Evolutionary conservation across 53 echinoderm and acorn worm species (phyloP), one percentile per base, ranked within the genome.

Genomic region (Paelopatides confundens): DNA sequence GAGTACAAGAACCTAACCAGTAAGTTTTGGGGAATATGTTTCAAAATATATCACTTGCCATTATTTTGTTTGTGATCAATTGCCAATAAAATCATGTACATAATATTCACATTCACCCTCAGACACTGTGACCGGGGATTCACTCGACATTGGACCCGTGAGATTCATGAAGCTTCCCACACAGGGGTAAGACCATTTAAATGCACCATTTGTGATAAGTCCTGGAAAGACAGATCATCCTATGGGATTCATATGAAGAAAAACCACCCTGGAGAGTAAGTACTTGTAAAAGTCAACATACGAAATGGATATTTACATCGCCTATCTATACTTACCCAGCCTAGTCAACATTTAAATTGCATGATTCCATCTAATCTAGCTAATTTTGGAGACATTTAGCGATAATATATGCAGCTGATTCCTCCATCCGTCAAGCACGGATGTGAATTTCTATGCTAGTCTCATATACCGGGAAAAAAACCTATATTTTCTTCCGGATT

Each of bases 211-310:
- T 83, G 84, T 63, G 47, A 83, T 43, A 63, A 65, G 27, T 38
- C 63, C 13, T 83, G 84, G 84, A 83, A 83, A 28, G 84, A 83
- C 47, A 62, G 84, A n/a, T 35, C 63, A 0, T 40, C 84, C 34
- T 83, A 83, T 31, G 35, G 26, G 36, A 17, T 26, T 36, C 84
- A 83, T 35, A 83, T 83, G 84, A 83, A 83, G 64, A 83, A 79
- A 23, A 62, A 83, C 33, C 84, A 83, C 64, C 84, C 84, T 63
- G 84, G 84, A 83, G 65, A 24, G 84, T 83, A 10, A 83, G 84
- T 83, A 43, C 43, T 43, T 1, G 12, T 12, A 43, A 43, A 43
- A 8, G 12, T 12, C 11, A 43, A 43, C 43, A 43, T 10, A 10
- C 43, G 10, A 40, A 0, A 40, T 40, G 10, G 0, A 40, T 40